Evolutionary conservation across 2,797 vertebrate genomes (phyloP).

Genomic region (Percopsis omiscomaycus): DNA sequence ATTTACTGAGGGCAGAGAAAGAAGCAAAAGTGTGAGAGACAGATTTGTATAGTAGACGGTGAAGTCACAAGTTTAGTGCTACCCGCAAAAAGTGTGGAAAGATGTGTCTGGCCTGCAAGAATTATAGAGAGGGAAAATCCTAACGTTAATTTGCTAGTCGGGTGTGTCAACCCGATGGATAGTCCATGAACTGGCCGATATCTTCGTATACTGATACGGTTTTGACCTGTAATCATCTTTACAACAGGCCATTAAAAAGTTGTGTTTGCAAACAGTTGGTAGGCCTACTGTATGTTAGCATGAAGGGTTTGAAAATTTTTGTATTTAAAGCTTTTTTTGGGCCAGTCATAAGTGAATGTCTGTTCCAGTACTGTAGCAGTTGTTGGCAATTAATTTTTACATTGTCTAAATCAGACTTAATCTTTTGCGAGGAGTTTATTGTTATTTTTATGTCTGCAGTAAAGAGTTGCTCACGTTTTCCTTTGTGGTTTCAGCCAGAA

Average conservation of each 20-base stretch:
- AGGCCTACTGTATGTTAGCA: no score
- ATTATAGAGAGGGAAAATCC: constrained; percentile 16
- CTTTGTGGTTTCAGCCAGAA: not conserved
- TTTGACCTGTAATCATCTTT: no score
- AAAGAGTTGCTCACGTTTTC: not conserved
- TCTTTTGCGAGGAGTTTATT: not conserved
- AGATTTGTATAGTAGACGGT: not conserved
- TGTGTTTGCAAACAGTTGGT: no score
- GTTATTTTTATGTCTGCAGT: not conserved
- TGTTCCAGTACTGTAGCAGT: constrained; percentile 7
- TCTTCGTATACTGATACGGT: no score
- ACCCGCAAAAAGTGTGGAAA: not conserved
- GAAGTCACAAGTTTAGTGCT: not conserved
- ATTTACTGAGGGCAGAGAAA: constrained; percentile 3
- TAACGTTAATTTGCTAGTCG: not conserved
- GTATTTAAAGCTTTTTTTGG: not conserved
- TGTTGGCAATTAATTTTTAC: not conserved
- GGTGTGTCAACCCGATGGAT: not conserved
- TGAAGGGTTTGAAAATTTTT: no score
- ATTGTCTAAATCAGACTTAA: not conserved
- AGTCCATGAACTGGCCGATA: not conserved
- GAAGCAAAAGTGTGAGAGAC: not conserved
- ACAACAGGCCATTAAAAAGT: no score
- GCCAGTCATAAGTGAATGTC: constrained; percentile 18
- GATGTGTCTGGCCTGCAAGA: not conserved